Evolutionary conservation across 2,797 vertebrate species (phyloP).

Genomic region (Malurus leucopterus): DNA sequence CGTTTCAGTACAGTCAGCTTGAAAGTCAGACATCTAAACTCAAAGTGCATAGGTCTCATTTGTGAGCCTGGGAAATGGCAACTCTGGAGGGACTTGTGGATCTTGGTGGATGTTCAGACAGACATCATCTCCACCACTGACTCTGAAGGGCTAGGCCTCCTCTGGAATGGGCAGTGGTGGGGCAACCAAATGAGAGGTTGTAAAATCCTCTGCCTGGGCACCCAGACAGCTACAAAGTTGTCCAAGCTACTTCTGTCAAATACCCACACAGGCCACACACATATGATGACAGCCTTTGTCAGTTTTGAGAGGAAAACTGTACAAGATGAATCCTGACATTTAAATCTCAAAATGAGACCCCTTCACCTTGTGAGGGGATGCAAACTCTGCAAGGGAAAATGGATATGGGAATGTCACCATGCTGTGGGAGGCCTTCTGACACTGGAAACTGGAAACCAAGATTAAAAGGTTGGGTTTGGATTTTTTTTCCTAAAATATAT

Average conservation of each 20-base stretch:
- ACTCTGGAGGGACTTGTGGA: neutral
- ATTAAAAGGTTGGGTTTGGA: slow-evolving; percentile 51
- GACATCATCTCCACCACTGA: neutral
- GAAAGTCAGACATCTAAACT: neutral
- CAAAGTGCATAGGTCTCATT: neutral
- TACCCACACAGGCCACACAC: slow-evolving; percentile 2
- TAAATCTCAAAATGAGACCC: slow-evolving; percentile 14
- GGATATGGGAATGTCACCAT: neutral
- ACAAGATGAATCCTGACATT: slow-evolving; percentile 5
- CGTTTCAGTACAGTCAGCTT: neutral
- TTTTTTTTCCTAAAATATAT: slow-evolving; percentile 41
- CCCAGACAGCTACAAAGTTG: neutral
- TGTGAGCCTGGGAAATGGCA: neutral
- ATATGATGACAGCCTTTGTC: neutral
- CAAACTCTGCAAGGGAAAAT: neutral
- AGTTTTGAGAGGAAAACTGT: neutral
- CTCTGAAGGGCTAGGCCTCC: neutral
- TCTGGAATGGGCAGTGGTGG: neutral
- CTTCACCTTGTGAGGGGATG: neutral
- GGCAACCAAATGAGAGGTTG: slow-evolving; percentile 8
- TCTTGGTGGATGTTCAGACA: neutral
- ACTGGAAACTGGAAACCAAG: slow-evolving; percentile 50
- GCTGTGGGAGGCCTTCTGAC: slow-evolving; percentile 38
- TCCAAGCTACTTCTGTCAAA: slow-evolving; percentile 3
- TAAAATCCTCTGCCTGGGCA: neutral